Evolutionary conservation across 1,140 invertebrate species (phyloP), one percentile per base, ranked within the genome.

Genomic region (Drosophila ironensis): DNA sequence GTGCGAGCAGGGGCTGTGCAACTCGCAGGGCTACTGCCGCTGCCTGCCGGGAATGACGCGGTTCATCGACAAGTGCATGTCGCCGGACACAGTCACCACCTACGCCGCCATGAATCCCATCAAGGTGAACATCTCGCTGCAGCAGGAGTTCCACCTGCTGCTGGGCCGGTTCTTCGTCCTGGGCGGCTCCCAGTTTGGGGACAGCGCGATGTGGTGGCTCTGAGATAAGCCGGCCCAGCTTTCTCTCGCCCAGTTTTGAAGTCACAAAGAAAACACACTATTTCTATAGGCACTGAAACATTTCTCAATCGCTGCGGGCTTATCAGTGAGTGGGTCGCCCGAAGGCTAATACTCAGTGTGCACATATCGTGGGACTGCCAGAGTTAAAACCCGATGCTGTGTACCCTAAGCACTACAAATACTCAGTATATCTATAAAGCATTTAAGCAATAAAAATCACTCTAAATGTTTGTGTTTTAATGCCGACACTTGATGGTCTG

Each of bases 21-120:
- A 67, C 41, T 40, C 66, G 3, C 59, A 80, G 41, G 88, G 88
- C 4, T 66, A 59, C 3, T 89, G 88, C 27, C 88, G 87, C 6
- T 89, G 88, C 27, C 24, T 75, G 50, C 59, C 57, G 28, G 88
- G 88, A 11, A 87, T 60, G 30, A 78, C 80, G 11, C 64, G 87
- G 0, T 89, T 89, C 42, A 89, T 89, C 9, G 80, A 89, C 68
- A 70, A 71, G 30, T 89, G 87, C 48, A 74, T 89, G 63, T 80
- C 78, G 4, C 75, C 87, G 19, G 87, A 89, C 42, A 66, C 84
- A 57, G 87, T 89, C 9, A 89, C 87, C 28, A 89, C 87, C 2
- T 89, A 89, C 30, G 87, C 87, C 8, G 70, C 87, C 1, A 72
- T 82, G 64, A 56, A 71, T 54, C 82, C 82, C 7, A n/a, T 45